phyloP scores from a whole-genome alignment of 1,140 invertebrate genomes.

The Drosophila santomea region DNA sequence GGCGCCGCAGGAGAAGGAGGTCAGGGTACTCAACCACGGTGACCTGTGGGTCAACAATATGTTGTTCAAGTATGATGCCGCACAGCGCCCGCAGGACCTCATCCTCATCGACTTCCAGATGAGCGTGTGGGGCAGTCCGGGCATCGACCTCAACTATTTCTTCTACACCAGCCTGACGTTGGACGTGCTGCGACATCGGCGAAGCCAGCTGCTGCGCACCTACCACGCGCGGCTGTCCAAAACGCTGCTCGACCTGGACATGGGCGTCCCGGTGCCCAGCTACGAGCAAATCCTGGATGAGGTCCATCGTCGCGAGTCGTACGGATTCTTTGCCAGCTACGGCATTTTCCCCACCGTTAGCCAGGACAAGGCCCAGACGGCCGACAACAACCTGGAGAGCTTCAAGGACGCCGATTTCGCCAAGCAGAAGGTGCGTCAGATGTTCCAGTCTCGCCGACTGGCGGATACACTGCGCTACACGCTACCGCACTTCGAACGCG shows the following conservation, averaged over 20 bases:
- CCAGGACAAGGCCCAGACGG: conserved; percentile 69
- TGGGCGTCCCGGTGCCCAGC: conserved; percentile 59
- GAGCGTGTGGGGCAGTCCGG: conserved; percentile 71
- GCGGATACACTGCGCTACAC: conserved; percentile 67
- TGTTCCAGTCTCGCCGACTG: conserved; percentile 60
- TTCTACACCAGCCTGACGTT: conserved; percentile 73
- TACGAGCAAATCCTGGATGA: conserved; percentile 81
- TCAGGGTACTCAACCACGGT: conserved; percentile 88
- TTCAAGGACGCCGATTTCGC: conserved; percentile 71
- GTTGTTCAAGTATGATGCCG: conserved; percentile 86
- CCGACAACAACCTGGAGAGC: conserved; percentile 71
- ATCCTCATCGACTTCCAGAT: conserved; percentile 77
- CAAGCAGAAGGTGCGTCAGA: conserved; percentile 62
- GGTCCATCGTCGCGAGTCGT: conserved; percentile 72
- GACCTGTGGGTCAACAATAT: conserved; percentile 89
- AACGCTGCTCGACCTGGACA: conserved; percentile 73
- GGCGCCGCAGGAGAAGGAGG: conserved; percentile 38
- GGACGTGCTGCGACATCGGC: conserved; percentile 73
- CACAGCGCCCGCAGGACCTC: conserved; percentile 35
- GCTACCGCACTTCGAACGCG: conserved; percentile 65
- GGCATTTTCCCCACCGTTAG: conserved; percentile 70
- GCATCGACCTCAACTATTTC: conserved; percentile 82
- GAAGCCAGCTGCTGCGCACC: conserved; percentile 72
- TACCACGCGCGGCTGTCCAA: conserved; percentile 68
- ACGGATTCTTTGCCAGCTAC: conserved; percentile 75